These are phyloP conservation scores for Neuroscelio doddi DNA, from an alignment of 2,888 invertebrate species.

Conservation along the genomic window DNA sequence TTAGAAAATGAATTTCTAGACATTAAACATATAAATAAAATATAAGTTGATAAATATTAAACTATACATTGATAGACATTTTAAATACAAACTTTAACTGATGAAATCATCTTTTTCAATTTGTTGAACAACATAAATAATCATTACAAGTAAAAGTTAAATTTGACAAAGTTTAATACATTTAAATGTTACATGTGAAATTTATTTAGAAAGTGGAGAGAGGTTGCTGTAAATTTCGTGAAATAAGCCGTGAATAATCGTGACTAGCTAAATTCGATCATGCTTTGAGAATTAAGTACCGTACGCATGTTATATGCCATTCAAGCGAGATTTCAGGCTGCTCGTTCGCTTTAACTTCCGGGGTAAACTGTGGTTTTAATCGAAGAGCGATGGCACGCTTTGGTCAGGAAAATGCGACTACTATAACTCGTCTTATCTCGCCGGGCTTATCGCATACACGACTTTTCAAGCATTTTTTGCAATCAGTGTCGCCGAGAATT, in stretches of 20 bases:
- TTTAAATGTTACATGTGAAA: no score
- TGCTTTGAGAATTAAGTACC: slow-evolving; percentile 26
- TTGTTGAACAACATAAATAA: no score
- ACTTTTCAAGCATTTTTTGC: slow-evolving; percentile 8
- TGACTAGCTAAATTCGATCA: slow-evolving; percentile 21
- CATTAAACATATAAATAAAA: no score
- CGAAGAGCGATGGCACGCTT: slow-evolving; percentile 32
- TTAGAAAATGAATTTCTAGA: no score
- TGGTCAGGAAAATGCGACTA: slow-evolving; percentile 28
- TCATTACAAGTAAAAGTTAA: no score
- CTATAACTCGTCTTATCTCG: slow-evolving; percentile 36
- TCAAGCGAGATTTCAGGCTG: slow-evolving; percentile 27
- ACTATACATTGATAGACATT: no score
- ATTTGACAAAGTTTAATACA: no score
- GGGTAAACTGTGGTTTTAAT: slow-evolving; percentile 29
- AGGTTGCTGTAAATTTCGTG: slow-evolving; percentile 16
- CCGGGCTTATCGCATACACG: slow-evolving; percentile 17
- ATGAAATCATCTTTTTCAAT: no score
- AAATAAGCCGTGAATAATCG: slow-evolving; percentile 25
- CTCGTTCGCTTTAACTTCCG: slow-evolving; percentile 15
- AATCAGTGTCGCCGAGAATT: no score
- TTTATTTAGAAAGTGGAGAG: not conserved
- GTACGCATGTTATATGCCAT: slow-evolving; percentile 25
- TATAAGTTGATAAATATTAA: no score
- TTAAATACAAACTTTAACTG: no score